A percentile compares a stretch with the other conserved stretches of the same genome.
Evolutionary conservation across 1,140 invertebrate species (phyloP).

Genomic region (Ceratina australensis): DNA sequence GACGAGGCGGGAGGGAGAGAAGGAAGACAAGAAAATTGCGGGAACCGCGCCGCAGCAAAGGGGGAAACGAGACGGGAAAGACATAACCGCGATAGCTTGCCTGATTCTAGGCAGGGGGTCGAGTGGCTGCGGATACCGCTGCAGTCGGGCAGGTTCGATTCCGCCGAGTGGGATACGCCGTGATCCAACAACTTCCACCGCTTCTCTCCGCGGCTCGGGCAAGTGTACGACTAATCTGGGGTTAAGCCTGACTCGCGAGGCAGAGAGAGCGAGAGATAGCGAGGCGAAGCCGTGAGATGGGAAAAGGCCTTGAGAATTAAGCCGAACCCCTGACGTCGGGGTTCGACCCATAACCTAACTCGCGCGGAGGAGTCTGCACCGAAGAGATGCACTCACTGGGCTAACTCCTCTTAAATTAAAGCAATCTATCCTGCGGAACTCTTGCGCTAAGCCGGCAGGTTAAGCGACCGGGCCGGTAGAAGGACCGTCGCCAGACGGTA

Average conservation of each 20-base stretch:
- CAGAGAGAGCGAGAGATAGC: slow-evolving; percentile 12
- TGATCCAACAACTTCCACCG: slow-evolving; percentile 57
- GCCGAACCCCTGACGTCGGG: slow-evolving; percentile 50
- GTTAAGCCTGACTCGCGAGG: slow-evolving; percentile 47
- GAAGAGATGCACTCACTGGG: slow-evolving; percentile 63
- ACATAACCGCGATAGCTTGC: slow-evolving; percentile 47
- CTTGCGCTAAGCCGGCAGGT: slow-evolving; percentile 72
- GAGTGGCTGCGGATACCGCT: slow-evolving; percentile 66
- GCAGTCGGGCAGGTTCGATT: slow-evolving; percentile 63
- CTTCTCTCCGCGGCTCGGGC: slow-evolving; percentile 23
- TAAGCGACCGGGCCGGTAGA: slow-evolving; percentile 68
- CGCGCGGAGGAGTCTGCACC: slow-evolving; percentile 60
- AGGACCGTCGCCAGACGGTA: slow-evolving; percentile 2
- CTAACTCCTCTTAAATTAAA: slow-evolving; percentile 77
- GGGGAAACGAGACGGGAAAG: slow-evolving; percentile 22
- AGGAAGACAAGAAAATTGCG: not conserved
- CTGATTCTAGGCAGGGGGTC: slow-evolving; percentile 41
- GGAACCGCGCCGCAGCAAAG: not conserved
- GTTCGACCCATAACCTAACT: slow-evolving; percentile 69
- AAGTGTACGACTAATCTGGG: slow-evolving; percentile 62
- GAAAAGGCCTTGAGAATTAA: slow-evolving; percentile 63
- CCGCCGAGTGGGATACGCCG: slow-evolving; percentile 58
- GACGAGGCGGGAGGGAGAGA: not conserved
- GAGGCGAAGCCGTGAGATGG: slow-evolving; percentile 16
- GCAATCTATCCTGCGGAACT: slow-evolving; percentile 75